Conservation (phyloP, 2,888 invertebrate genomes). For the Aphidoletes aphidimyza region DNA sequence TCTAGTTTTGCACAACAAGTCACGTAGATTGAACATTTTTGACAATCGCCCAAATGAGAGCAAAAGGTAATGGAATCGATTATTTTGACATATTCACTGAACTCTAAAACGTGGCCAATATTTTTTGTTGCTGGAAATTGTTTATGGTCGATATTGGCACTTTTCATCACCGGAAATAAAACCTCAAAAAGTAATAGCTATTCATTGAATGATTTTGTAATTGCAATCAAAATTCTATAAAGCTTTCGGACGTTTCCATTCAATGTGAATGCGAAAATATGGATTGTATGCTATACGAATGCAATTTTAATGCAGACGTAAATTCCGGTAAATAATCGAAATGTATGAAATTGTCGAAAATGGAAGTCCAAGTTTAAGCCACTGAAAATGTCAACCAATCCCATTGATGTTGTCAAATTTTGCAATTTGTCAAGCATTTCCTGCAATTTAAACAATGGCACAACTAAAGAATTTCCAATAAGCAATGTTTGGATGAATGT, state of each 20-base stretch:
- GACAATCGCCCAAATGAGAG: background rate
- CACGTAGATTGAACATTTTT: background rate
- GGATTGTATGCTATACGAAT: slow-evolving; percentile 1
- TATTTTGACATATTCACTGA: slow-evolving; percentile 4
- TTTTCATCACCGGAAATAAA: background rate
- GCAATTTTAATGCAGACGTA: background rate
- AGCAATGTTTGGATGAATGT: no score
- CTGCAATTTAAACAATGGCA: background rate
- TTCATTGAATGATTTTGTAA: slow-evolving; percentile 17
- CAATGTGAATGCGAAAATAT: background rate
- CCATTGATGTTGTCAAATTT: background rate
- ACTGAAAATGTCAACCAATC: background rate
- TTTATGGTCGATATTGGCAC: no score
- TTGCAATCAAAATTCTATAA: background rate
- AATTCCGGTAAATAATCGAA: background rate
- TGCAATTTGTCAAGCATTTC: background rate
- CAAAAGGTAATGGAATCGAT: background rate
- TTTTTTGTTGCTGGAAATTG: no score
- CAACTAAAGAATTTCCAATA: background rate
- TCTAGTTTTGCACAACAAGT: background rate
- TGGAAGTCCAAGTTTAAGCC: background rate
- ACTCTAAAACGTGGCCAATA: no score
- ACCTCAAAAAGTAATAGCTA: background rate
- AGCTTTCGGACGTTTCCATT: background rate
- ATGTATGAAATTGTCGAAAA: background rate